Percentiles rank a stretch among this genome's conserved stretches.
Conservation (phyloP, 2,888 invertebrate species). For the Nomada flava region DNA sequence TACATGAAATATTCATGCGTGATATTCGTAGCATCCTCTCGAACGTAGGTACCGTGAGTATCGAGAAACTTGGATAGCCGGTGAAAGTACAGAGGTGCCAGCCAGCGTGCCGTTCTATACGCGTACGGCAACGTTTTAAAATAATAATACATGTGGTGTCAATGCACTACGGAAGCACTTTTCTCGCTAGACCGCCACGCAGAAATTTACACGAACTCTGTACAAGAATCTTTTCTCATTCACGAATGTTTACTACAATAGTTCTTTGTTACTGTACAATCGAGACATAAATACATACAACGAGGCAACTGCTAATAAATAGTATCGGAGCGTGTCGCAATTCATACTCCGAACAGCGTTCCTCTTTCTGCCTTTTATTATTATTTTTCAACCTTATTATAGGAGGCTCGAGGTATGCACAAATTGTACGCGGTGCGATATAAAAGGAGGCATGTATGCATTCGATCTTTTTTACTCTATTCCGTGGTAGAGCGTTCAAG, state of each 20-base stretch:
- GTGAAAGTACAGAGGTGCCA: slow-evolving; percentile 67
- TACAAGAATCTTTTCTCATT: not conserved
- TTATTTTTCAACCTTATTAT: too few relatives aligned
- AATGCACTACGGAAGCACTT: slow-evolving; percentile 38
- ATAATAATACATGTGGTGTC: slow-evolving; percentile 48
- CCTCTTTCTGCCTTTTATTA: too few relatives aligned
- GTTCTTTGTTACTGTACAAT: not conserved
- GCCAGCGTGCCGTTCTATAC: slow-evolving; percentile 39
- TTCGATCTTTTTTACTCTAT: not conserved
- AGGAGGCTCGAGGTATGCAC: not conserved
- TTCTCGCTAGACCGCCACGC: slow-evolving; percentile 7
- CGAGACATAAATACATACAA: not conserved
- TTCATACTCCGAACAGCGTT: not conserved
- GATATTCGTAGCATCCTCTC: slow-evolving; percentile 54
- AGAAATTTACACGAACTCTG: not conserved
- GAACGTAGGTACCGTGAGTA: slow-evolving; percentile 41
- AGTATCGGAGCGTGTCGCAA: too few relatives aligned
- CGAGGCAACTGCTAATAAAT: not conserved
- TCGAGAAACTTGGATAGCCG: slow-evolving; percentile 62
- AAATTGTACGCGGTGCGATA: not conserved
- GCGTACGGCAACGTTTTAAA: slow-evolving; percentile 28
- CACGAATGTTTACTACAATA: not conserved
- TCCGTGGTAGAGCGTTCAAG: not conserved
- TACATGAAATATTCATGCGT: slow-evolving; percentile 54
- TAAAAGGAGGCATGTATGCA: not conserved